Conservation (phyloP, 2,113 vertebrate species). For the Trogon melanurus region DNA sequence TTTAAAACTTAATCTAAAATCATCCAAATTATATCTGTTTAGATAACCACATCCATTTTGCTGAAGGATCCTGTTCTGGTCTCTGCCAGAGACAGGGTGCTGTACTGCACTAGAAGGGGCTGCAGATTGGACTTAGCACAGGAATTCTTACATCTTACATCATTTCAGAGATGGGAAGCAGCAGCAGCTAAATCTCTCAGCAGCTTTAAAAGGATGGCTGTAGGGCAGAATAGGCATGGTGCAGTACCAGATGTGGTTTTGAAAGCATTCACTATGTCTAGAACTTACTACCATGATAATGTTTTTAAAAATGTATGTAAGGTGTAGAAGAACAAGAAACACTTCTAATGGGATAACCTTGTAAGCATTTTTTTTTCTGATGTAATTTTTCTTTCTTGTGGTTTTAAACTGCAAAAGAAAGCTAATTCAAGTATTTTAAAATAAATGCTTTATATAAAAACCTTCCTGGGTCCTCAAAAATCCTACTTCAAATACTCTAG, state of each 20-base stretch:
- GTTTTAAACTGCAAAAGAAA: neutral
- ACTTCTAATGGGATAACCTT: neutral
- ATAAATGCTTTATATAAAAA: neutral
- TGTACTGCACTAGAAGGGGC: neutral
- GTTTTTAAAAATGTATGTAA: neutral
- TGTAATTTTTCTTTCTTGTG: neutral
- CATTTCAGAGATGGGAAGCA: neutral
- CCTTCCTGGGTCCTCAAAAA: neutral
- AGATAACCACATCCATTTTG: neutral
- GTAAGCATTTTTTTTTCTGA: neutral
- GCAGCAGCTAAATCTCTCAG: neutral
- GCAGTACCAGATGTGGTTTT: neutral
- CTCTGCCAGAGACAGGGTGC: neutral
- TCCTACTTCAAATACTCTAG: neutral
- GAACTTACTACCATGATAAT: neutral
- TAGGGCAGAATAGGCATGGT: neutral
- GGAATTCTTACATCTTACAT: neutral
- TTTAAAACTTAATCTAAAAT: neutral
- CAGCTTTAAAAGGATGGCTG: neutral
- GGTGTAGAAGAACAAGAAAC: neutral
- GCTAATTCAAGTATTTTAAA: neutral
- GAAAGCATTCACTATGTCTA: neutral
- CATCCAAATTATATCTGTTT: neutral
- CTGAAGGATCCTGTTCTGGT: slow-evolving; percentile 3
- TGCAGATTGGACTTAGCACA: neutral